These are phyloP conservation scores for Sarcophaga subvicina DNA, from an alignment of 2,888 invertebrate species.

Conservation along the genomic window DNA sequence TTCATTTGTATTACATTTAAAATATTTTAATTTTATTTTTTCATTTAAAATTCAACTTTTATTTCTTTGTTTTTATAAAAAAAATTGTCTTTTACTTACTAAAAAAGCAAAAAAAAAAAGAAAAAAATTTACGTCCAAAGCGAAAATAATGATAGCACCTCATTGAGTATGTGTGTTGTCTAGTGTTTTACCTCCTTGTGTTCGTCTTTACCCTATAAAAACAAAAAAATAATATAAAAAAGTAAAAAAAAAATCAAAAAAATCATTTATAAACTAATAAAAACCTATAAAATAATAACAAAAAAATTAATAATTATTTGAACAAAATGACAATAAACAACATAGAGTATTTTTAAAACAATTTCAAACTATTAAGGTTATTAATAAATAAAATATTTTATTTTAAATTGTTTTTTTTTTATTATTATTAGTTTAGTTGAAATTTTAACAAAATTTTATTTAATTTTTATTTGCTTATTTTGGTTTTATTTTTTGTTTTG, in stretches of 20 bases:
- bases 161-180: slow-evolving; percentile 91
- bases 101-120: slow-evolving; percentile 51
- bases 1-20: slow-evolving; percentile 9
- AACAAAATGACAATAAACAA: neutral
- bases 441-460: slow-evolving; percentile 68
- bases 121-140: slow-evolving; percentile 75
- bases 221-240: slow-evolving; percentile 71
- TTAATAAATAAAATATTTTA: slow-evolving; percentile 8
- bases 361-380: slow-evolving; percentile 3
- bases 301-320: slow-evolving; percentile 47
- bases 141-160: slow-evolving; percentile 82
- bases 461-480: slow-evolving; percentile 77
- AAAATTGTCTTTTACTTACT: slow-evolving; percentile 64
- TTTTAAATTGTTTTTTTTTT: slow-evolving; percentile 47
- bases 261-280: slow-evolving; percentile 42
- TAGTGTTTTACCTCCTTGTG: slow-evolving; percentile 94
- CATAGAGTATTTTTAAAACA: neutral
- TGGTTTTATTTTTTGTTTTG: slow-evolving; percentile 66
- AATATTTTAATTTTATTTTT: slow-evolving; percentile 20
- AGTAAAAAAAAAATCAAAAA: slow-evolving; percentile 69
- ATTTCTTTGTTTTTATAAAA: slow-evolving; percentile 47
- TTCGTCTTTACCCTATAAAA: slow-evolving; percentile 87
- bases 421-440: slow-evolving; percentile 17
- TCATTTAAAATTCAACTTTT: neutral
- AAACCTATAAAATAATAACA: slow-evolving; percentile 55